Conservation (phyloP, 2,113 vertebrate species). For the Zingel zingel region DNA sequence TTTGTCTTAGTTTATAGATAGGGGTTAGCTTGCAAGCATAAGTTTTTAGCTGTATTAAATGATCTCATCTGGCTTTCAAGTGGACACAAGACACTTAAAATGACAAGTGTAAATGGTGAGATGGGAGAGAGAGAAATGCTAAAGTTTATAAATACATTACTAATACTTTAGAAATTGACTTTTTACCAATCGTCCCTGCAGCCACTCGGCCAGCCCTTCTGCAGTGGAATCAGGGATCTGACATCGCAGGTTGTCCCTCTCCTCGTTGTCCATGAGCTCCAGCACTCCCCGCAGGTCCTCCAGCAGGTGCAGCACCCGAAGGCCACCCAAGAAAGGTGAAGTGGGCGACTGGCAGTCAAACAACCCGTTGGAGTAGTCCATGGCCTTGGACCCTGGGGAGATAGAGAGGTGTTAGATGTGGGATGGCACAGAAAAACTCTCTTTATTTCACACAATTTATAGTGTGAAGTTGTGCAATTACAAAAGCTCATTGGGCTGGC, state of each 20-base stretch:
- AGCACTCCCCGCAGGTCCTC: conserved; percentile 92
- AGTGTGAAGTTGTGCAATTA: not conserved
- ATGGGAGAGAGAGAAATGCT: not conserved
- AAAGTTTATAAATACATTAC: too few relatives aligned
- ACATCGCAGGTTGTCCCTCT: conserved; percentile 92
- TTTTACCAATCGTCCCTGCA: conserved; percentile 91
- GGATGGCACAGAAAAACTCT: not conserved
- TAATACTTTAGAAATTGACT: not conserved
- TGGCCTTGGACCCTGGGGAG: conserved; percentile 93
- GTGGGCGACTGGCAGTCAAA: conserved; percentile 98
- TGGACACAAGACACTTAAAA: not conserved
- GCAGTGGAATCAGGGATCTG: conserved; percentile 94
- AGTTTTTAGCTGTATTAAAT: not conserved
- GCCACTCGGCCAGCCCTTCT: conserved; percentile 90
- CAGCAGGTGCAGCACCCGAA: conserved; percentile 93
- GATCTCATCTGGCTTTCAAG: not conserved
- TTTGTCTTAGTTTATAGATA: conserved; percentile 3
- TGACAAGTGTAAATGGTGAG: not conserved
- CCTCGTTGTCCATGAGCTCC: conserved; percentile 94
- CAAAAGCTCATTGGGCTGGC: not conserved
- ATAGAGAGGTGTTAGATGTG: not conserved
- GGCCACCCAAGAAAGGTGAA: conserved; percentile 93
- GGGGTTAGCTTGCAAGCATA: not conserved
- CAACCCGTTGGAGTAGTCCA: conserved; percentile 96
- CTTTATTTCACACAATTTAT: not conserved